Evolutionary conservation across 53 echinoderm and acorn worm genomes (phyloP).

Genomic region (Pentamera pediparva): DNA sequence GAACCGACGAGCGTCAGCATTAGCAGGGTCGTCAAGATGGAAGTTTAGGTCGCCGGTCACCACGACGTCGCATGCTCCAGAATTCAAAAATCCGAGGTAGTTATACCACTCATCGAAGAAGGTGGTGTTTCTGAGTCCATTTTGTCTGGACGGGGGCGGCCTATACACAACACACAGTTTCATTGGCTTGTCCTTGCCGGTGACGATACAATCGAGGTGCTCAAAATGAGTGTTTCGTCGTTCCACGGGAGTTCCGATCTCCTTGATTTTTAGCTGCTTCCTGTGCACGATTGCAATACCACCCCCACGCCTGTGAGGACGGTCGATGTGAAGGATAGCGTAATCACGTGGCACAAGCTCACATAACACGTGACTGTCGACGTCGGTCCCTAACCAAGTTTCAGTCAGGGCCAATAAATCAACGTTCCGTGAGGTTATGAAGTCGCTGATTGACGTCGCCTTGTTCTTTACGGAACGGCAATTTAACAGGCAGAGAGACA

Average conservation of each 20-base stretch:
- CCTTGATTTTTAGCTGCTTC: background rate
- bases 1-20: constrained; percentile 7
- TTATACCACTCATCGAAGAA: constrained; percentile 2
- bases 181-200: background rate
- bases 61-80: background rate
- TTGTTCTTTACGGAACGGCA: no score
- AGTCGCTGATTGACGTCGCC: constrained; percentile 18
- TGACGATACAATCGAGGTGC: constrained; percentile 8
- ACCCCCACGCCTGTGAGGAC: constrained; percentile 1
- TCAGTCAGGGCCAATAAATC: background rate
- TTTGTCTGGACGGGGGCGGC: constrained; percentile 8
- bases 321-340: constrained; percentile 9
- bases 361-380: background rate
- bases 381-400: background rate
- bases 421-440: background rate
- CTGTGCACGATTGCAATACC: constrained; percentile 19
- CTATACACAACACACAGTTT: background rate
- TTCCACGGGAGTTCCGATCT: background rate
- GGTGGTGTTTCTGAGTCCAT: constrained; percentile 5
- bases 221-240: constrained; percentile 27
- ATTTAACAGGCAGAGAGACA: no score
- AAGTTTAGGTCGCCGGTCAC: constrained; percentile 30
- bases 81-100: background rate
- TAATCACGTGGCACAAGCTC: constrained; percentile 36
- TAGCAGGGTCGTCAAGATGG: constrained; percentile 16